phyloP scores from a whole-genome alignment of 2,797 vertebrate species.

The Lagocephalus sceleratus region DNA sequence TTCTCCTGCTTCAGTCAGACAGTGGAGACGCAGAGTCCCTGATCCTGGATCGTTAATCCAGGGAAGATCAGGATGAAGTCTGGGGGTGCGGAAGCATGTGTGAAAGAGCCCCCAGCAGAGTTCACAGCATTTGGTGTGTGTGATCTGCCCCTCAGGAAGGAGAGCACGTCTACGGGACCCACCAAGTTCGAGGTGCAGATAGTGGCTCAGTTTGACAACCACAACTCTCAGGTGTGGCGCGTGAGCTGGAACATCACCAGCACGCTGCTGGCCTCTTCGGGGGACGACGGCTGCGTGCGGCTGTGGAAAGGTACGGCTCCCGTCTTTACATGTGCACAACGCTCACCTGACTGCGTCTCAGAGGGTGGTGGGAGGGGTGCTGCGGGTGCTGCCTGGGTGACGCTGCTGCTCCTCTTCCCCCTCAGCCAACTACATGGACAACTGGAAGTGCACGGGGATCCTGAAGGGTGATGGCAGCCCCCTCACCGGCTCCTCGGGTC shows the following conservation, averaged over 20 bases:
- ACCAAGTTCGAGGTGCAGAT: conserved; percentile 95
- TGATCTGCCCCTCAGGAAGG: conserved; percentile 77
- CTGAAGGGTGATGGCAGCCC: conserved; percentile 97
- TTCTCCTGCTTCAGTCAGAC: no score
- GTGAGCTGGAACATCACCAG: conserved; percentile 99
- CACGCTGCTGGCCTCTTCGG: conserved; percentile 93
- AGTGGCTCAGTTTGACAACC: conserved; percentile 95
- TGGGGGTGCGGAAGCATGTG: neutral
- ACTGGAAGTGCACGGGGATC: conserved; percentile 98
- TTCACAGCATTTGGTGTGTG: neutral
- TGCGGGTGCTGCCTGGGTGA: neutral
- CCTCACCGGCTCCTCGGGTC: conserved; percentile 84
- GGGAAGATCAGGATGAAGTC: no score
- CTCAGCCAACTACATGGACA: conserved; percentile 98
- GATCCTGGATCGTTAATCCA: no score
- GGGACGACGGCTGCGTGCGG: conserved; percentile 95
- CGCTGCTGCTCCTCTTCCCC: neutral
- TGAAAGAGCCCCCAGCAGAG: neutral
- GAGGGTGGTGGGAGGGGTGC: no score
- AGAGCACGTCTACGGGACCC: conserved; percentile 84
- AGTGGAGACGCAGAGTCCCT: no score
- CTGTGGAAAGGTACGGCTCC: conserved; percentile 90
- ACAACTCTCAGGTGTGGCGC: conserved; percentile 97
- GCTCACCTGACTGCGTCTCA: neutral
- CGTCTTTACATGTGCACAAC: neutral